Evolutionary conservation across 1,140 invertebrate species (phyloP), one percentile per base, ranked within the genome.

Genomic region (Battus philenor): DNA sequence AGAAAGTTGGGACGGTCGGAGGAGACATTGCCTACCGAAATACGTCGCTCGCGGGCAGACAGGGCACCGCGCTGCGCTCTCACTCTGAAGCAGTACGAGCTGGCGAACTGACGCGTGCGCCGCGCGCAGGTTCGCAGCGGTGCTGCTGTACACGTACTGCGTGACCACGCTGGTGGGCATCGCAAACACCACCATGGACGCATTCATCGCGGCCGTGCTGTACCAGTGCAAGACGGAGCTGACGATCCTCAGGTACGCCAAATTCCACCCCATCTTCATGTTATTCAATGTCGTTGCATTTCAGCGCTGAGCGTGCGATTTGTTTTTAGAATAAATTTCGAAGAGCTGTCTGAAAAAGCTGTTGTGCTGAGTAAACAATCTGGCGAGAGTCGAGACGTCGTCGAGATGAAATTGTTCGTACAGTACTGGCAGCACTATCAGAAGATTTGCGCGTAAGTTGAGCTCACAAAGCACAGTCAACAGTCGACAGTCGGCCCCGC

Each of bases 101-200:
- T n/a, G n/a, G n/a, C n/a, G n/a, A n/a, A n/a, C n/a, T n/a, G n/a
- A n/a, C n/a, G n/a, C n/a, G n/a, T n/a, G n/a, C n/a, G n/a, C n/a
- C n/a, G n/a, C n/a, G n/a, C n/a, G n/a, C 36, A 80, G 76, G 30
- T 83, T 83, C 22, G 30, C 41, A 9, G 13, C 54, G 32, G 59
- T 73, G 4, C 51, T 83, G 31, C 22, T 72, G 27, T 83, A 81
- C 50, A 72, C 79, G n/a, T 72, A 69, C 50, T 76, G 74, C 48
- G 75, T 71, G 6, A 83, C 75, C 0, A 68, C 79, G 4, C 45
- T 83, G 29, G 75, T 78, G 5, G 79, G 68, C 3, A 70, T 83
- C 8, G 79, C 79, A 5, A 83, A 83, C 44, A 83, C 79, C 3
- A 79, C 75, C 2, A 79, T 79, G 75, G 79, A 83, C 39, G 77